Base-by-base conservation (phyloP, 1,140 invertebrate species). In the Danaus plexippus region DNA sequence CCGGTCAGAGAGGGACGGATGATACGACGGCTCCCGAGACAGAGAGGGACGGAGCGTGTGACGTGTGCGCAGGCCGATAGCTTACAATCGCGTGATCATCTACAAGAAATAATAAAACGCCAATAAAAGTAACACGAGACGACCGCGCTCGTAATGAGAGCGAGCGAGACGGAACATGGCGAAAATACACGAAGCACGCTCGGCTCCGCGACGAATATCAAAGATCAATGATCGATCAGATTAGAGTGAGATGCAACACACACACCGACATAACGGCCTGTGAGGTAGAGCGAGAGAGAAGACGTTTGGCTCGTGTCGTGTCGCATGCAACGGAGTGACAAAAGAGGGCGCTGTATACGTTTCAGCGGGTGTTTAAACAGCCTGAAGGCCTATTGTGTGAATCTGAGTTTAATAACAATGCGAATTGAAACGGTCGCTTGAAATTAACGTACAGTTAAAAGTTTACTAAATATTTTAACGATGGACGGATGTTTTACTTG, bases 71-170 rank as follows among this genome's bases (percentile, higher is more conserved):
- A 72, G 68, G 80, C 71, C 83, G 84, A 85, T 81, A 85, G 81
- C 84, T 80, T 73, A 80, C 84, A 82, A 85, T 87, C 84, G 80
- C 84, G 81, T 85, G 84, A 87, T 85, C 80, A 82, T 85, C 81
- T 81, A 86, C 81, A 86, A 86, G 83, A 85, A 86, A 86, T 86
- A 86, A 86, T 86, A 86, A 86, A 85, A 86, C 81, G 78, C 77
- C 80, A 82, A 86, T 86, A 86, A 84, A 86, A 87, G 84, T 84
- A 83, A 83, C 76, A 73, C 75, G 80, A 84, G 83, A 83, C 77
- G 78, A 74, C 75, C 61, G 69, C 76, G 78, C 76, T 65, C 56
- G 69, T 67, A 59, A 66, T 59, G 67, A 57, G 67, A 67, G 75
- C 68, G 75, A 78, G 72, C 65, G 79, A 66, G 81, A 80, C 63